A percentile compares a stretch with the other conserved stretches of the same genome.
phyloP scores from a whole-genome alignment of 2,888 invertebrate species.

The Cryptocephalus moraei region DNA sequence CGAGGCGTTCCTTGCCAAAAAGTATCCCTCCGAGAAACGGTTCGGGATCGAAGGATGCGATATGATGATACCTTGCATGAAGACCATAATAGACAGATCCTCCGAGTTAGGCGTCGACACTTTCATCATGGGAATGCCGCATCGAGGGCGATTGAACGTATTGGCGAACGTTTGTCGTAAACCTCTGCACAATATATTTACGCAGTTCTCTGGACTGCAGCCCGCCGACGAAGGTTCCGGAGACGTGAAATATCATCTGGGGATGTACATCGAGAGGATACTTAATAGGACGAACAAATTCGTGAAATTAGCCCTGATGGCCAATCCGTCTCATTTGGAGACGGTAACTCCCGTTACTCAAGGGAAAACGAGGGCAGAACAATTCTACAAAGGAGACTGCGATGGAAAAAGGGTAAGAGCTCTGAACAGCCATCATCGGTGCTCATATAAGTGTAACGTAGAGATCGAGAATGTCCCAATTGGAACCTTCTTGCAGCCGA shows the following conservation, averaged over 20 bases:
- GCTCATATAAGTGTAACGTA: too few relatives aligned
- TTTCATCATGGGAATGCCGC: constrained; percentile 89
- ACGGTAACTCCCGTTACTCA: constrained; percentile 89
- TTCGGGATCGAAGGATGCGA: constrained; percentile 99
- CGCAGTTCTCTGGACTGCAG: constrained; percentile 85
- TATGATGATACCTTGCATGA: constrained; percentile 96
- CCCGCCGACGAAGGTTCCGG: constrained; percentile 83
- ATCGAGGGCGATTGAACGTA: constrained; percentile 79
- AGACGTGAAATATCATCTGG: constrained; percentile 86
- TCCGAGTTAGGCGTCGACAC: constrained; percentile 92
- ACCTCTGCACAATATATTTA: constrained; percentile 78
- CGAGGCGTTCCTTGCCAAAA: constrained; percentile 94
- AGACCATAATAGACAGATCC: constrained; percentile 92
- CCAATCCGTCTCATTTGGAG: constrained; percentile 88
- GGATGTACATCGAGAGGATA: constrained; percentile 76
- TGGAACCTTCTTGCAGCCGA: too few relatives aligned
- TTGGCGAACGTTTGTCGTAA: constrained; percentile 86
- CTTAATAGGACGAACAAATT: constrained; percentile 88
- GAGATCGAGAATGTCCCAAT: too few relatives aligned
- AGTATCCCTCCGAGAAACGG: constrained; percentile 97
- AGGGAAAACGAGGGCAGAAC: constrained; percentile 89
- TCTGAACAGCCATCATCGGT: too few relatives aligned
- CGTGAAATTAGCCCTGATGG: constrained; percentile 75
- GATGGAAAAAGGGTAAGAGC: constrained; percentile 70
- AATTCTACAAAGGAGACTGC: constrained; percentile 86